Conservation (phyloP, 2,888 invertebrate genomes). For the Saturnia pavonia region DNA sequence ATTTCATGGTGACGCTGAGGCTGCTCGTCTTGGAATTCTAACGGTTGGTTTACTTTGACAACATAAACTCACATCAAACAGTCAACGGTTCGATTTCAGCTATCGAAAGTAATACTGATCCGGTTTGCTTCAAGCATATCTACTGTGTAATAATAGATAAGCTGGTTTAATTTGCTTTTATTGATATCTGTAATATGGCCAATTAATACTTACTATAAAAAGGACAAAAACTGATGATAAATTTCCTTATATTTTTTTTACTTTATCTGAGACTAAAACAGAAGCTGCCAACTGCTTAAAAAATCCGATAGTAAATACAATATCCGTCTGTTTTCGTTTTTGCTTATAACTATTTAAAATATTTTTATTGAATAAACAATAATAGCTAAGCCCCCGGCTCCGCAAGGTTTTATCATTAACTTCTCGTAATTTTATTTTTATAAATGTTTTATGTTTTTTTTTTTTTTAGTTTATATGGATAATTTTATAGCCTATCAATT, state of each 20-base stretch:
- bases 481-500: too few species aligned
- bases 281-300: not conserved
- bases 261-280: not conserved
- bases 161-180: not conserved
- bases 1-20: conserved; percentile 58
- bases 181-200: not conserved
- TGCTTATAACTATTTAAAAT: not conserved
- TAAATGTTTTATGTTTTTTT: too few species aligned
- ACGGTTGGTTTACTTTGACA: conserved; percentile 71
- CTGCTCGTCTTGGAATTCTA: conserved; percentile 64
- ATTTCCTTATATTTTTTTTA: not conserved
- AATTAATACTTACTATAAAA: not conserved
- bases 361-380: too few species aligned
- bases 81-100: conserved; percentile 41
- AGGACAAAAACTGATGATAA: not conserved
- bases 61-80: conserved; percentile 30
- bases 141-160: not conserved
- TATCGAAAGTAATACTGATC: conserved; percentile 41
- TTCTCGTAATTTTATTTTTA: too few species aligned
- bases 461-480: too few species aligned
- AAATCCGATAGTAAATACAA: not conserved
- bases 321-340: not conserved
- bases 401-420: too few species aligned
- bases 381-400: too few species aligned
- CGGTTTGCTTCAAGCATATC: conserved; percentile 28